Percentiles rank a stretch among this genome's conserved stretches.
Evolutionary conservation across 2,113 vertebrate species (phyloP).

Genomic region (Forbesichthys agassizii): DNA sequence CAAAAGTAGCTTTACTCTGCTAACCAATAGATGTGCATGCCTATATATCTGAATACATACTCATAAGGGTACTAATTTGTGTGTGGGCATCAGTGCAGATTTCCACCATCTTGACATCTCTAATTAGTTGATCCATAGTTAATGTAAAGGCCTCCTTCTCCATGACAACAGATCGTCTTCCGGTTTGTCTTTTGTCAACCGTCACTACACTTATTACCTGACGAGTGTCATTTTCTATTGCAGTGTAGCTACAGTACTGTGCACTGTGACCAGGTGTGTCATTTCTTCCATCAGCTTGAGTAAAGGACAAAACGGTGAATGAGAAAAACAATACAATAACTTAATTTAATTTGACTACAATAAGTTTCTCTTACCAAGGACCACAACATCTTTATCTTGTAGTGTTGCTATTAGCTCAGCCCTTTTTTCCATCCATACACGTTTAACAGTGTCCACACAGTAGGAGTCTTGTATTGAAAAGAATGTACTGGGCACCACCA

Average conservation of each 20-base stretch:
- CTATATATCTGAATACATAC: neutral
- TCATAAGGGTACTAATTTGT: neutral
- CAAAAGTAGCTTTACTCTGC: neutral
- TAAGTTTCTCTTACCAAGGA: no score
- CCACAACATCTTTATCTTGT: no score
- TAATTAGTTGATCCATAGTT: neutral
- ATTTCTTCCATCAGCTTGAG: no score
- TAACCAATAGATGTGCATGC: no score
- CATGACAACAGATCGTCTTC: neutral
- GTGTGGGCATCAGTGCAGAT: neutral
- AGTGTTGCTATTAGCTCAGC: no score
- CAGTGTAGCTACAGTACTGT: constrained; percentile 11
- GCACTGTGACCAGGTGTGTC: neutral
- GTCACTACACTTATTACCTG: neutral
- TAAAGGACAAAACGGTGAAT: no score
- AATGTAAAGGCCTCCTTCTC: neutral
- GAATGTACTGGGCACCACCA: no score
- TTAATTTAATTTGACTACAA: no score
- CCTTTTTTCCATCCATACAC: no score
- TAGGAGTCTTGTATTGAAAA: no score
- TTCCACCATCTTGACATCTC: neutral
- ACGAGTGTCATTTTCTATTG: neutral
- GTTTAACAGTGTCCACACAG: no score
- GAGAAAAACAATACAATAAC: no score
- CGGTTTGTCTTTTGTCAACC: neutral